Percentiles rank a stretch among this genome's conserved stretches.
phyloP scores from a whole-genome alignment of 1,140 invertebrate species.

The Tetragonula clypearis region DNA sequence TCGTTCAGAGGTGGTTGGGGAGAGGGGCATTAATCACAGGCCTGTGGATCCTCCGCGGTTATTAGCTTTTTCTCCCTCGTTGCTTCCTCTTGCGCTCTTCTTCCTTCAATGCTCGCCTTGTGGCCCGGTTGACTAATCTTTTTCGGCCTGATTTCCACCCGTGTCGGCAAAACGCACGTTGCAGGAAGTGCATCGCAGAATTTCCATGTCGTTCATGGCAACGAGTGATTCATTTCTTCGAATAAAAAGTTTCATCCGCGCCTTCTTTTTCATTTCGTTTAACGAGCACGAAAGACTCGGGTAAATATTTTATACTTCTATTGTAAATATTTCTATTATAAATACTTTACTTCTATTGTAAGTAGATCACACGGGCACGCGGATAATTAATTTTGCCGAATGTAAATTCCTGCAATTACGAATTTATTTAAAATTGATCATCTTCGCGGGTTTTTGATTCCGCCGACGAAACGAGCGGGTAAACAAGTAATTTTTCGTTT shows the following conservation, averaged over 20 bases:
- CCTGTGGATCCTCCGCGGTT: conserved; percentile 8
- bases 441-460: no score
- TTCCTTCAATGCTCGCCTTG: conserved; percentile 20
- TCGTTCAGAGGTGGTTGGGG: conserved; percentile 7
- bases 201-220: neutral
- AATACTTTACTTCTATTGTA: no score
- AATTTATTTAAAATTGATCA: no score
- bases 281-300: neutral
- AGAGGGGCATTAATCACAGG: conserved; percentile 23
- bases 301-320: neutral
- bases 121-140: neutral
- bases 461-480: neutral
- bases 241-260: neutral
- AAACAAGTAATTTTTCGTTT: neutral
- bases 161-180: neutral
- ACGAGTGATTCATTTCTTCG: neutral
- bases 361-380: no score
- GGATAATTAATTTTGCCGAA: no score
- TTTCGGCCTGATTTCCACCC: conserved; percentile 20
- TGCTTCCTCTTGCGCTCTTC: neutral
- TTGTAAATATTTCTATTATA: no score
- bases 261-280: neutral
- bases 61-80: conserved; percentile 13
- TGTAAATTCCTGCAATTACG: no score
- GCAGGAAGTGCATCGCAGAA: neutral